Percentiles rank a stretch among this genome's conserved stretches.
Evolutionary conservation across 2,113 vertebrate species (phyloP).

Genomic region (Vireo altiloquus): DNA sequence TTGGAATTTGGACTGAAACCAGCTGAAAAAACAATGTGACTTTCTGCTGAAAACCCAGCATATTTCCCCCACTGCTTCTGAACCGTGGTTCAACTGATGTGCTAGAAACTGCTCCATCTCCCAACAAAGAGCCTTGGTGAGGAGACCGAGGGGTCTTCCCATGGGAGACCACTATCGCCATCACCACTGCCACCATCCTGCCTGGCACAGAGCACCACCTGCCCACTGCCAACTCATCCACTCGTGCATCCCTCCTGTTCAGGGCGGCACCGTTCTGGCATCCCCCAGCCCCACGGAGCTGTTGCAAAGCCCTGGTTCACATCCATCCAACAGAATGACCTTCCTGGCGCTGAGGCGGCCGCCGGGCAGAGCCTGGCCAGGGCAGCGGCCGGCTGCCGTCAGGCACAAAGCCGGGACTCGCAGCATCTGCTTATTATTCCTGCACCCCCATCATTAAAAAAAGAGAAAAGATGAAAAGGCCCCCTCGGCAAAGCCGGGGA

Average conservation of each 20-base stretch:
- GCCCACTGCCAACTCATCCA: rapidly evolving
- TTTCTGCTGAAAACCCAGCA: background rate
- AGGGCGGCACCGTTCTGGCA: background rate
- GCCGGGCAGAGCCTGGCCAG: background rate
- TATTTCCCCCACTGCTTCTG: background rate
- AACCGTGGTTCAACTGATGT: background rate
- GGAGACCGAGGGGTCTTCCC: background rate
- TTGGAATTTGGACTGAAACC: background rate
- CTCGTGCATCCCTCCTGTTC: background rate
- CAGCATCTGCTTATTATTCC: conserved; percentile 29
- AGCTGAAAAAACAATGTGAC: background rate
- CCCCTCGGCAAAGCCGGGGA: background rate
- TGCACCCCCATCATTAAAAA: background rate
- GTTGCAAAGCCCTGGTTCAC: rapidly evolving
- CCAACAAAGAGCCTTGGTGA: background rate
- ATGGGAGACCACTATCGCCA: background rate
- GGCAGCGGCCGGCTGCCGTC: background rate
- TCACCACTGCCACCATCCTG: background rate
- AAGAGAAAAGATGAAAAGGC: conserved; percentile 24
- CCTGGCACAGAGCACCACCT: background rate
- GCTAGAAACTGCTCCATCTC: background rate
- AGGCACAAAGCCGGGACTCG: conserved; percentile 9
- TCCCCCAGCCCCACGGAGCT: rapidly evolving
- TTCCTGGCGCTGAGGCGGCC: rapidly evolving
- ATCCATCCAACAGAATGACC: background rate